Conservation (phyloP, 2,797 vertebrate species). For the Prunella strophiata region DNA sequence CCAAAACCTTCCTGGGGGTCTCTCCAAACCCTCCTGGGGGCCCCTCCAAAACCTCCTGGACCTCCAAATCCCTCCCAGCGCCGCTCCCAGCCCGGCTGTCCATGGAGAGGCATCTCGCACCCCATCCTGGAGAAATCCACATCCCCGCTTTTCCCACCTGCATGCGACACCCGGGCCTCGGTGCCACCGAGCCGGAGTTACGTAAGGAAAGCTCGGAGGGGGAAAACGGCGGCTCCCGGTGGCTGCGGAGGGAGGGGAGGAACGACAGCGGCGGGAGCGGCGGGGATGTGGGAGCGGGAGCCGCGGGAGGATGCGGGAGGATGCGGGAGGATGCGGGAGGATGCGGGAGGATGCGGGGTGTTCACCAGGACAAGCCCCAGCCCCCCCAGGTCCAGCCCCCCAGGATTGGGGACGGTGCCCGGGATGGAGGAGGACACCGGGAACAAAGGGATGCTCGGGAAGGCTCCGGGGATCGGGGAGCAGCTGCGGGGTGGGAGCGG, state of each 20-base stretch:
- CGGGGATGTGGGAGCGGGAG: neutral
- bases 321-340: neutral
- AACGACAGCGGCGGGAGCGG: neutral
- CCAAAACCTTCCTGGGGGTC: neutral
- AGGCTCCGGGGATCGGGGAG: neutral
- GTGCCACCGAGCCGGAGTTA: neutral
- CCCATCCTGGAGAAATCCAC: rapidly evolving
- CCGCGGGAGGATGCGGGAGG: neutral
- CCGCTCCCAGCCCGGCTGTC: rapidly evolving
- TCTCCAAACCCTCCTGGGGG: neutral
- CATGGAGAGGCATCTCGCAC: neutral
- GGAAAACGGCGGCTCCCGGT: neutral
- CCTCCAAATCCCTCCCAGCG: too few species aligned
- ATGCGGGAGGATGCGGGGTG: neutral
- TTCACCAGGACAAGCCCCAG: neutral
- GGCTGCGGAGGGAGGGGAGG: neutral
- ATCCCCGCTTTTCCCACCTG: neutral
- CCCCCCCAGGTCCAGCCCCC: neutral
- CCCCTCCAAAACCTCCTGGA: neutral
- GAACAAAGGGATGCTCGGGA: neutral
- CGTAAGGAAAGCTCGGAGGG: neutral
- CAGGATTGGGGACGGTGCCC: rapidly evolving
- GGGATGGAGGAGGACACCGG: neutral
- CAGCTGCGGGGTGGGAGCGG: neutral
- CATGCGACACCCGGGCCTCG: neutral